Evolutionary conservation across 1,140 invertebrate species (phyloP), one percentile per base, ranked within the genome.

Genomic region (Eurosta solidaginis): DNA sequence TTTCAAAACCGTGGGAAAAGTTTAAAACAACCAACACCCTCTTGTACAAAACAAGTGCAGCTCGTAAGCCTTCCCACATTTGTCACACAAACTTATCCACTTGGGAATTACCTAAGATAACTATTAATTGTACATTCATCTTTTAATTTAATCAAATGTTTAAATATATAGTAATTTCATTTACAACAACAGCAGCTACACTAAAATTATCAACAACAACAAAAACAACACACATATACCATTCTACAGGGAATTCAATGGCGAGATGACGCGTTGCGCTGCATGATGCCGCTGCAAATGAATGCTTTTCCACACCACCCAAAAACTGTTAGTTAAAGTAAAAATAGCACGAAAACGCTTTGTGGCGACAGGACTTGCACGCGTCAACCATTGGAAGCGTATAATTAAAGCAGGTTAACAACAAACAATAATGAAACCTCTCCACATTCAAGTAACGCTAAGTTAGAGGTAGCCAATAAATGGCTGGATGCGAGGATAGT

Each of bases 71-170:
- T 68, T 68, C 59, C 59, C 59, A 68, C 33, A 68, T 68, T 68
- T 40, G 22, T 14, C 59, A 17, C 33, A 9, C 6, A 40, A 27
- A 68, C 33, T 68, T 33, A 25, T 5, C 29, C 33, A 40, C 33
- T 40, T 68, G 59, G 29, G 33, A 68, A 68, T 68, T n/a, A 36
- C n/a, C n/a, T n/a, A 20, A 40, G 17, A 17, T 20, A 33, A 10
- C 52, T 68, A 68, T 68, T 68, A 40, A 68, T 68, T 68, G 5
- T 40, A 68, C 59, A 68, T 68, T 68, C 59, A 68, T 40, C 7
- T 68, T 40, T 68, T 68, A 68, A 68, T 68, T 68, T 68, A 68
- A 68, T 68, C 27, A 68, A 20, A 40, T 68, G 40, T 68, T 68
- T 40, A 68, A 68, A n/a, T n/a, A n/a, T n/a, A n/a, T n/a, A n/a